These are phyloP conservation scores for Parauchenoglanis punctatus DNA, from an alignment of 2,797 vertebrate species.

Conservation along the genomic window DNA sequence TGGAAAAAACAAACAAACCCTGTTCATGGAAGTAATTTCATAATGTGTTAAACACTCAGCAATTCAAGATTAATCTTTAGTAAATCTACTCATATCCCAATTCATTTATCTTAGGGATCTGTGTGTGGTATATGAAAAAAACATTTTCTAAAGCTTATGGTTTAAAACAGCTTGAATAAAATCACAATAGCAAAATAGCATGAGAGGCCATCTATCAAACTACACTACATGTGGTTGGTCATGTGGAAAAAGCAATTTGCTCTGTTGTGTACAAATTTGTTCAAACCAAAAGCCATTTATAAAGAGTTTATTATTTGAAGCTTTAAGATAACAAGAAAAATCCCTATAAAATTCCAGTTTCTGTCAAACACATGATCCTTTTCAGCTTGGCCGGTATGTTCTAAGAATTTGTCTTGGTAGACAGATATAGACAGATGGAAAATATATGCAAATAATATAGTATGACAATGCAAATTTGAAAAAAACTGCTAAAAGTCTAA, in stretches of 20 bases:
- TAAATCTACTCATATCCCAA: neutral
- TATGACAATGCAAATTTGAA: neutral
- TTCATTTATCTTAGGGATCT: neutral
- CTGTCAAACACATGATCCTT: neutral
- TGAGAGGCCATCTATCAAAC: constrained; percentile 1
- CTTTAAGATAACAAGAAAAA: neutral
- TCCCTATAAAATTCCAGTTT: neutral
- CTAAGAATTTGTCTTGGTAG: neutral
- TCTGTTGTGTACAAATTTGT: neutral
- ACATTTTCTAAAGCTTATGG: neutral
- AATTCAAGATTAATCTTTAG: neutral
- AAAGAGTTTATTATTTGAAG: constrained; percentile 14
- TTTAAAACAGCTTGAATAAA: constrained; percentile 19
- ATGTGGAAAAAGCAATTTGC: constrained; percentile 14
- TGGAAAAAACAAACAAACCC: neutral
- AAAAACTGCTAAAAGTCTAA: neutral
- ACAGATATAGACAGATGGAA: neutral
- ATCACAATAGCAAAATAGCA: constrained; percentile 19
- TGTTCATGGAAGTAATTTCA: neutral
- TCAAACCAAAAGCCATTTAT: constrained; percentile 7
- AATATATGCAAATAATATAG: neutral
- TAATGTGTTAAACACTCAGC: neutral
- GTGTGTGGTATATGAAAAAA: neutral
- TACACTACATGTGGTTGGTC: constrained; percentile 10
- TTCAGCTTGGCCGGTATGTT: neutral